Evolutionary conservation across 2,797 vertebrate species (phyloP), one percentile per base, ranked within the genome.

Genomic region (Acipenser ruthenus): DNA sequence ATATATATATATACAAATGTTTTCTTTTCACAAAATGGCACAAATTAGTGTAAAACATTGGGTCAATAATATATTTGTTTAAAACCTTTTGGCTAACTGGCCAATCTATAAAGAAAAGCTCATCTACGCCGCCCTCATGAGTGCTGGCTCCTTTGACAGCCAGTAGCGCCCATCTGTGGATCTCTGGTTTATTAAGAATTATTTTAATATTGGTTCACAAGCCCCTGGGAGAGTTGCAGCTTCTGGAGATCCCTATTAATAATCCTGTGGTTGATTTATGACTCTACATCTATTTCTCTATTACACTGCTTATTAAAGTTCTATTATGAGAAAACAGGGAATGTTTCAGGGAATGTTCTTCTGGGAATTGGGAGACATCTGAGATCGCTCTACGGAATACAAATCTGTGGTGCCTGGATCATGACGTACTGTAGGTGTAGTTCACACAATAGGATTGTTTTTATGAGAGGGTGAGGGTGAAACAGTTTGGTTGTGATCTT

Each of bases 251-350:
- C 59, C 65, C 56, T 49, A 58, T 62, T 68, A 70, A 66, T 70
- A 71, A 60, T 65, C 63, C 48, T 60, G 55, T 65, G 65, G 66
- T 67, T 79, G 78, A 81, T 78, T 78, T 76, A 81, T 77, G 74
- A 50, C 65, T 59, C 62, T 63, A 10, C 52, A 55, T 7, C n/a
- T 59, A 67, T 76, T 68, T 69, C 70, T 68, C 66, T 55, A 65
- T 71, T 73, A 69, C 68, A 76, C 50, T 67, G 69, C 76, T 37
- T 77, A 77, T 78, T 74, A 78, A 68, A 72, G 66, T 58, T 18
- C 7, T 9, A n/a, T 62, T 23, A 55, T 55, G 52, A 55, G 52
- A 10, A 55, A 9, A 55, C 52, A 55, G n/a, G 52, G n/a, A 55
- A 55, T 10, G n/a, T 55, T 55, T 9, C 52, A 7, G 9, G n/a